Conservation (phyloP, 2,797 vertebrate species). For the Rhinichthys osculus region DNA sequence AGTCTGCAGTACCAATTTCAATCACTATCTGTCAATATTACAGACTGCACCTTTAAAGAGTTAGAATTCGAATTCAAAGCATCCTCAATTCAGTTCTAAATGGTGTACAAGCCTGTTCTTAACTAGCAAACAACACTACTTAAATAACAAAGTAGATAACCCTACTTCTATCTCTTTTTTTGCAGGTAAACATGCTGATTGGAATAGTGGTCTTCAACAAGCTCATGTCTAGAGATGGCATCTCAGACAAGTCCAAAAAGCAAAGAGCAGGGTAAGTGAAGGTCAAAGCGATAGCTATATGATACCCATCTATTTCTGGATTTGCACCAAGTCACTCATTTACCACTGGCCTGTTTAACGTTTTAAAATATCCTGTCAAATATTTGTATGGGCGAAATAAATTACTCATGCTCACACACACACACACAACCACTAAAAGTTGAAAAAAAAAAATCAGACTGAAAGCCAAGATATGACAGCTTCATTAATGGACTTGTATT, state of each 20-base stretch:
- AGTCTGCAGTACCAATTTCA: neutral
- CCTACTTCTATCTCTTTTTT: neutral
- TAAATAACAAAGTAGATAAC: no score
- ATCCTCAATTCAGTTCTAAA: neutral
- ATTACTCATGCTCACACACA: slow-evolving; percentile 8
- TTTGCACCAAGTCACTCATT: slow-evolving; percentile 8
- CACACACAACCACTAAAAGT: slow-evolving; percentile 17
- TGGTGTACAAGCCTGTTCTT: neutral
- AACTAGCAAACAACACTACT: neutral
- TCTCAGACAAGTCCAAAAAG: slow-evolving; percentile 99
- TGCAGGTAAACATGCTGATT: slow-evolving; percentile 98
- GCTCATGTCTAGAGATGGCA: slow-evolving; percentile 97
- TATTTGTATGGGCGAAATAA: neutral
- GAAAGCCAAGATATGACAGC: slow-evolving; percentile 54
- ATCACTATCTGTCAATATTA: neutral
- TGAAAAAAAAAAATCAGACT: slow-evolving; percentile 39
- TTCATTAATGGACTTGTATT: slow-evolving; percentile 60
- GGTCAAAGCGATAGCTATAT: slow-evolving; percentile 24
- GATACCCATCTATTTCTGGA: slow-evolving; percentile 24
- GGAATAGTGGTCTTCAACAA: slow-evolving; percentile 99
- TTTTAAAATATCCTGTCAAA: slow-evolving; percentile 36
- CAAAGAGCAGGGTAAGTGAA: slow-evolving; percentile 95
- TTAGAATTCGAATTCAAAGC: neutral
- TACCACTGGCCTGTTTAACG: slow-evolving; percentile 11
- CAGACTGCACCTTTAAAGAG: neutral